A percentile compares a stretch with the other conserved stretches of the same genome.
Evolutionary conservation across 2,113 vertebrate genomes (phyloP).

Genomic region (Microtus ochrogaster): DNA sequence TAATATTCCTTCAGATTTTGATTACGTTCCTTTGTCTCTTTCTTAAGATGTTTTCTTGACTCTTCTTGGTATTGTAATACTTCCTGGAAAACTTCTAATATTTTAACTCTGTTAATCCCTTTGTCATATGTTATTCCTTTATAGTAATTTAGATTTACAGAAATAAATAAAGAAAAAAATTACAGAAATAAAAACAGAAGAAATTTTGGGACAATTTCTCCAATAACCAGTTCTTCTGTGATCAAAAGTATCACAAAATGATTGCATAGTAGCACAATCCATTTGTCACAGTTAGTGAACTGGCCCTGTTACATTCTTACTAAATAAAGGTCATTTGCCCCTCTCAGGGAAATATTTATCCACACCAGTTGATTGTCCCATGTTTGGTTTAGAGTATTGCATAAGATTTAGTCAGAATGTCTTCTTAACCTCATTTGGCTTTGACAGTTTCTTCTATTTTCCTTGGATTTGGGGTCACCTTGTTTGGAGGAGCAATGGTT

Average conservation of each 20-base stretch:
- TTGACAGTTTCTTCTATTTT: not conserved
- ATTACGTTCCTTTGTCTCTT: not conserved
- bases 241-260: not conserved
- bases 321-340: not conserved
- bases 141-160: not conserved
- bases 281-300: not conserved
- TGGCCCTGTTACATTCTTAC: not conserved
- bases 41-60: not conserved
- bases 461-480: not conserved
- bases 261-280: not conserved
- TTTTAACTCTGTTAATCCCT: not conserved
- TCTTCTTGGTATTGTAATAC: not conserved
- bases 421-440: not conserved
- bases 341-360: not conserved
- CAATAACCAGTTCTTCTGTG: not conserved
- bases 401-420: not conserved
- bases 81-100: not conserved
- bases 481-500: not conserved
- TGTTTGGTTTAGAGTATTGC: not conserved
- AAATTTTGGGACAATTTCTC: not conserved
- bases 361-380: not conserved
- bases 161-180: not conserved
- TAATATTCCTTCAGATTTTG: not conserved
- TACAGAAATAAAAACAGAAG: not conserved
- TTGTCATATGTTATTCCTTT: not conserved